phyloP scores from a whole-genome alignment of 64 coral and sea anemone species.

The Catalaphyllia jardinei region DNA sequence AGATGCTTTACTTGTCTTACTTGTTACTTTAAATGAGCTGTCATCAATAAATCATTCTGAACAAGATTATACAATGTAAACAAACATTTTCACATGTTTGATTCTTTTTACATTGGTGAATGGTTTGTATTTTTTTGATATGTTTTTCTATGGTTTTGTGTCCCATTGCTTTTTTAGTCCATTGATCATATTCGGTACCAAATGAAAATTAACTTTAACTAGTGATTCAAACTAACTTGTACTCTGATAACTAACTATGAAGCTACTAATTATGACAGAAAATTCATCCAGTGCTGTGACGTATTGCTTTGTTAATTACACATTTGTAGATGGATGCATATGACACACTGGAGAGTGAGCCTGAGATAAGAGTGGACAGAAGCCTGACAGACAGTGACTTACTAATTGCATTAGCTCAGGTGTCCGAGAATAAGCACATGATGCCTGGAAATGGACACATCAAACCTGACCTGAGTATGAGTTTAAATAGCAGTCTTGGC shows the following conservation, averaged over 20 bases:
- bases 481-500: conserved; percentile 65
- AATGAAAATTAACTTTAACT: too few relatives aligned
- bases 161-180: too few relatives aligned
- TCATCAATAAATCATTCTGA: too few relatives aligned
- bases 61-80: too few relatives aligned
- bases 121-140: too few relatives aligned
- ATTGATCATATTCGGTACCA: too few relatives aligned
- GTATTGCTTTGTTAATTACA: background rate
- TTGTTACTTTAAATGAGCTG: too few relatives aligned
- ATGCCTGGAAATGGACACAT: conserved; percentile 25
- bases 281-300: background rate
- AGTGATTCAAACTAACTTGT: too few relatives aligned
- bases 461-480: conserved; percentile 57
- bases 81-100: too few relatives aligned
- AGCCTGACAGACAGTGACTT: conserved; percentile 44
- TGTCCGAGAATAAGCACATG: conserved; percentile 39
- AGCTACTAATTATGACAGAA: background rate
- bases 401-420: conserved; percentile 32
- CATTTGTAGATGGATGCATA: conserved; percentile 30
- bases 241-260: background rate
- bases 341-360: conserved; percentile 42
- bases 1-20: too few relatives aligned
- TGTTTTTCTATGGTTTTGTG: too few relatives aligned
- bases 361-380: conserved; percentile 35
- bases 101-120: too few relatives aligned